Conservation (phyloP, 92 coral and sea anemone genomes). For the Parazoanthus swiftii region DNA sequence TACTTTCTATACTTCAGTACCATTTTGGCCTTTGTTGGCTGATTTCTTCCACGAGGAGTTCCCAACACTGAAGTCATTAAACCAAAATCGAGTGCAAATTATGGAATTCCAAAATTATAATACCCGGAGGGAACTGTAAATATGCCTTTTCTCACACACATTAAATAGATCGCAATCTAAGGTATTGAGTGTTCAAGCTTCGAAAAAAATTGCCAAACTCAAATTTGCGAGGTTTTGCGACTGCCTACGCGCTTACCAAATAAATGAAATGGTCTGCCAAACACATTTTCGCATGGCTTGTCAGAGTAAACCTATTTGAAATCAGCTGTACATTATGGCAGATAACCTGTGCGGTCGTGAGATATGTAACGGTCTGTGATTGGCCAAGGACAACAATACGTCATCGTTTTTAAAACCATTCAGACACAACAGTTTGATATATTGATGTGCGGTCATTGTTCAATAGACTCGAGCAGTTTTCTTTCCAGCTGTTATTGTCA, state of each 20-base stretch:
- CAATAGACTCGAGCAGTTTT: not conserved
- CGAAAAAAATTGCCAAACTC: not conserved
- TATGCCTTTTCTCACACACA: no score
- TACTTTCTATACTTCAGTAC: no score
- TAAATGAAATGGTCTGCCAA: not conserved
- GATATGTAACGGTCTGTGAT: not conserved
- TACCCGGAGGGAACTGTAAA: no score
- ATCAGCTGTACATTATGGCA: not conserved
- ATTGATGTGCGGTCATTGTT: constrained; percentile 9
- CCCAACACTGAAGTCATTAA: no score
- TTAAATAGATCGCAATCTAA: not conserved
- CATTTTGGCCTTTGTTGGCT: no score
- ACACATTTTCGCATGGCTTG: not conserved
- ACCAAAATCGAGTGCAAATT: no score
- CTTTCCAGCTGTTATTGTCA: constrained; percentile 22
- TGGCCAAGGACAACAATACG: constrained; percentile 16
- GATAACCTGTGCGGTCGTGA: constrained; percentile 2
- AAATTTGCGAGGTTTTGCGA: not conserved
- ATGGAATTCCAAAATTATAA: no score
- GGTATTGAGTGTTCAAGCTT: not conserved
- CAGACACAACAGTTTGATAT: constrained; percentile 25
- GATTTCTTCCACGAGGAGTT: no score
- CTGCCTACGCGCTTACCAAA: not conserved
- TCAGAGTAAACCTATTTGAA: not conserved
- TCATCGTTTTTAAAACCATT: not conserved